Evolutionary conservation across 2,888 invertebrate species (phyloP), one percentile per base, ranked within the genome.

Genomic region (Caenorhabditis virilis): DNA sequence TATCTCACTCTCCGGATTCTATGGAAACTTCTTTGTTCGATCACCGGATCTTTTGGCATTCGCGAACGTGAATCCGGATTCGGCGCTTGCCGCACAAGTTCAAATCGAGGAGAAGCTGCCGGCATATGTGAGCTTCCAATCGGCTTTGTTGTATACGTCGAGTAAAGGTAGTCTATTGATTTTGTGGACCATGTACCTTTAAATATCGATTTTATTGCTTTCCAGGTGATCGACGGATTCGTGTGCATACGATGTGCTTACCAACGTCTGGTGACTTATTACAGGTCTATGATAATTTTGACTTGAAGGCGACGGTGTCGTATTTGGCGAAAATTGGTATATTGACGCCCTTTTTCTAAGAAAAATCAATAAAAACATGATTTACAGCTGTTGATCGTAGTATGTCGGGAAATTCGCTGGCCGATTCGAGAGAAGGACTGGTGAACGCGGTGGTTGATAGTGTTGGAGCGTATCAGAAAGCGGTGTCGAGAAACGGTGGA

Each of bases 11-110:
- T 95, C 97, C 86, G 93, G 95, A 82, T 98, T 98, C 89, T 95
- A 97, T 86, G 98, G 98, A 38, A 97, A 97, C 86, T 95, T 95
- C 88, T 98, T 98, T 86, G 97, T 98, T 48, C 89, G 98, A 3
- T 95, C 97, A 0, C 95, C 95, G 3, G 97, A 98, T 86, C 87
- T 98, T 54, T 87, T 98, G 57, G 93, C 94, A 13, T 86, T 98
- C 76, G 95, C 98, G 36, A 97, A 97, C 86, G 91, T 95, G 60
- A 97, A 95, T 83, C 97, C 98, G 0, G 98, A 99, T 86, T 91
- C 94, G 5, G 95, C 93, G 18, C 95, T 94, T 85, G 97, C 93
- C 47, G 95, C 97, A 91, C 97, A 98, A 87, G 90, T 73, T n/a
- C 69, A 93, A 1, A 93, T 97, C 52, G 97, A 97, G 74, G 95